These are phyloP conservation scores for Salminus brasiliensis DNA, from an alignment of 2,113 vertebrate species.

Conservation along the genomic window DNA sequence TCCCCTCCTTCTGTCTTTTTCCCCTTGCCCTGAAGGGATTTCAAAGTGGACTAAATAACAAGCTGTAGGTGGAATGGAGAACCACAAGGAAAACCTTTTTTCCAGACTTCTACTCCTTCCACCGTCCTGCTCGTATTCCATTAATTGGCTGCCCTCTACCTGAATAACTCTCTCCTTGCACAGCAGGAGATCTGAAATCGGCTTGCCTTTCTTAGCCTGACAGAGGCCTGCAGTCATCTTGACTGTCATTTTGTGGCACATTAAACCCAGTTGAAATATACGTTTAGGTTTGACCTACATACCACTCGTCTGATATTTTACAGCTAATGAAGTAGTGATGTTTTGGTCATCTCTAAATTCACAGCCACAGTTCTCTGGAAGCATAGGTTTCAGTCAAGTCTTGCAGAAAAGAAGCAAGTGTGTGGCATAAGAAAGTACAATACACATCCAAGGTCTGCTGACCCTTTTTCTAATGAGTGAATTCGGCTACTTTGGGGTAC, in stretches of 20 bases:
- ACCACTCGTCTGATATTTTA: neutral
- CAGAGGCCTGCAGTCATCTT: neutral
- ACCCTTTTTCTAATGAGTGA: no score
- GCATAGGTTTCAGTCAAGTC: neutral
- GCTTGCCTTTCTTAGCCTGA: neutral
- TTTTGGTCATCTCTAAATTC: neutral
- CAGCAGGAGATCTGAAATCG: neutral
- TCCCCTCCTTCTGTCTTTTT: neutral
- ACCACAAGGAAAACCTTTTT: neutral
- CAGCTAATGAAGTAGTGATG: neutral
- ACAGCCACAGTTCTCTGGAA: neutral
- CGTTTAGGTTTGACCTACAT: constrained; percentile 3
- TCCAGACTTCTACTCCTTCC: neutral
- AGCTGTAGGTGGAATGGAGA: neutral
- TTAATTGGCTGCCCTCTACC: neutral
- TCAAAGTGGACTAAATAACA: neutral
- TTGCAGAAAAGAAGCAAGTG: neutral
- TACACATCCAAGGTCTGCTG: no score
- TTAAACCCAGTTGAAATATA: neutral
- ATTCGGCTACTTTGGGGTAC: no score
- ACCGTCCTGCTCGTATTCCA: neutral
- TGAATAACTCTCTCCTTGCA: neutral
- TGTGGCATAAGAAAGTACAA: no score
- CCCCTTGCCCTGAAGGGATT: neutral
- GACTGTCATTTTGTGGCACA: neutral